These are phyloP conservation scores for Euura saliciscinereae DNA, from an alignment of 1,140 invertebrate genomes.

Conservation along the genomic window DNA sequence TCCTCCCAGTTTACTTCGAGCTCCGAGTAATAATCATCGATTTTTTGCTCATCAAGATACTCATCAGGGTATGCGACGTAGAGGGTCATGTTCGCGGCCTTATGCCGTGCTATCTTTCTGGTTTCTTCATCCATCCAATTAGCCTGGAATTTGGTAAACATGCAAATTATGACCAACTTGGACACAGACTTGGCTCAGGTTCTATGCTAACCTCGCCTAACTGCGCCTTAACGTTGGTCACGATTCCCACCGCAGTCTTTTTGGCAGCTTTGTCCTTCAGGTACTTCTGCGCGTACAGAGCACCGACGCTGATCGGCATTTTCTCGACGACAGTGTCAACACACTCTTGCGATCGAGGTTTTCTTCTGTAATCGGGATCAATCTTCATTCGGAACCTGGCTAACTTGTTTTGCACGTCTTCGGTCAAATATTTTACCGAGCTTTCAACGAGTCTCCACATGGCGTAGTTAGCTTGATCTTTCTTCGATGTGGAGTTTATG, in stretches of 20 bases:
- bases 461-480: conserved; percentile 77
- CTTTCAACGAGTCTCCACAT: conserved; percentile 80
- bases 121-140: conserved; percentile 91
- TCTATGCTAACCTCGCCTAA: conserved; percentile 48
- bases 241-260: conserved; percentile 80
- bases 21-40: conserved; percentile 78
- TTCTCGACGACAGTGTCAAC: conserved; percentile 74
- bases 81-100: conserved; percentile 74
- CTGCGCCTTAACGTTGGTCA: conserved; percentile 74
- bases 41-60: conserved; percentile 74
- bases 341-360: conserved; percentile 87
- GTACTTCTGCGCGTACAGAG: conserved; percentile 76
- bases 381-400: conserved; percentile 75
- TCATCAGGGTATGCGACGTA: conserved; percentile 87
- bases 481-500: conserved; percentile 56
- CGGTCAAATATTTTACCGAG: conserved; percentile 77
- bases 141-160: conserved; percentile 55
- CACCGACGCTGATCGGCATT: conserved; percentile 76
- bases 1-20: conserved; percentile 71
- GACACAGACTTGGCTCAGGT: too few relatives aligned
- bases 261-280: conserved; percentile 74
- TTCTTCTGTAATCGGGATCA: conserved; percentile 75
- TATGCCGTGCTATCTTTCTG: conserved; percentile 71
- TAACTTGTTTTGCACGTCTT: conserved; percentile 73
- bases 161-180: neutral